Evolutionary conservation across 2,888 invertebrate species (phyloP).

Genomic region (Scaptomyza cyrtandrae): DNA sequence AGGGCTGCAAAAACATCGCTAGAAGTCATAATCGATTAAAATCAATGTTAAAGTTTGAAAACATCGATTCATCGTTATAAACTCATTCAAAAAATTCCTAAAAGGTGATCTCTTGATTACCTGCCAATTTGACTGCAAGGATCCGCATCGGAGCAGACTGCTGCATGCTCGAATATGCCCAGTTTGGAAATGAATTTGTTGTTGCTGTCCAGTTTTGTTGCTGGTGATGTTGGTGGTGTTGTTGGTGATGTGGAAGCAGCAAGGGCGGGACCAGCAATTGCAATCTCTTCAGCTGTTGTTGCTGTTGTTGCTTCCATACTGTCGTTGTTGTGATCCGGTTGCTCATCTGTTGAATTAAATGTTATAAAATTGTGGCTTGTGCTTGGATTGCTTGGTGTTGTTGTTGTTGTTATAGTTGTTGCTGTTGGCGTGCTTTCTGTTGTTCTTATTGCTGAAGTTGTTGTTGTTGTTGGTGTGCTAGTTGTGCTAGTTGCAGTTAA

Average conservation of each 20-base stretch:
- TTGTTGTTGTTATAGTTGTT: constrained; percentile 33
- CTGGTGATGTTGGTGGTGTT: constrained; percentile 12
- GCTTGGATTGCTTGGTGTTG: constrained; percentile 52
- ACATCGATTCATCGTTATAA: no score
- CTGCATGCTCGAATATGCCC: constrained; percentile 86
- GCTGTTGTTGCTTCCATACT: constrained; percentile 30
- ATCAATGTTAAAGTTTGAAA: neutral
- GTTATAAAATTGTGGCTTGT: constrained; percentile 69
- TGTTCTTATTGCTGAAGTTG: constrained; percentile 27
- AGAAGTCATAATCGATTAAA: neutral
- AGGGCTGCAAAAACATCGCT: neutral
- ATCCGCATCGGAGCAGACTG: constrained; percentile 91
- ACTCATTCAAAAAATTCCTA: no score
- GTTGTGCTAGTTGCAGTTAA: constrained; percentile 8
- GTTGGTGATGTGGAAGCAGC: constrained; percentile 34
- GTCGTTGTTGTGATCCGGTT: constrained; percentile 27
- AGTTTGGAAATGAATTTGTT: constrained; percentile 65
- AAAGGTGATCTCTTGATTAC: constrained; percentile 84
- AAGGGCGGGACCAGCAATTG: no score
- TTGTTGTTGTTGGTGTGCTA: constrained; percentile 34
- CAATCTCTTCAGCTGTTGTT: no score
- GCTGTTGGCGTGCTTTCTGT: constrained; percentile 40
- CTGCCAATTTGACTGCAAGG: constrained; percentile 92
- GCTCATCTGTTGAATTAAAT: constrained; percentile 82
- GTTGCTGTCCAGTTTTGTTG: constrained; percentile 9